phyloP scores from a whole-genome alignment of 2,888 invertebrate species.

The Cephus pygmeus region DNA sequence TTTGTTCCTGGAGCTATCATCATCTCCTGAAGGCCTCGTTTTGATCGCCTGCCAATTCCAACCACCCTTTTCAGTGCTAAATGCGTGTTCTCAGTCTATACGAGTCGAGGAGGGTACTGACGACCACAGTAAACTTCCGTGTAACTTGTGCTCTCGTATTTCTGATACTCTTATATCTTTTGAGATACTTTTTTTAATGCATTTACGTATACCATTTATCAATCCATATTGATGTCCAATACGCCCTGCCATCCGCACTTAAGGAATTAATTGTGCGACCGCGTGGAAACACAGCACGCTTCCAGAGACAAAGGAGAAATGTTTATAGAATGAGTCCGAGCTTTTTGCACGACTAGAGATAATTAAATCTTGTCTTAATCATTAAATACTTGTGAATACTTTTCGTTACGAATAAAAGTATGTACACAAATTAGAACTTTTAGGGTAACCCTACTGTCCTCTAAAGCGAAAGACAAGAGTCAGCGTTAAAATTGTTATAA shows the following conservation, averaged over 20 bases:
- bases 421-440: not conserved
- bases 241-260: not conserved
- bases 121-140: not conserved
- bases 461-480: not conserved
- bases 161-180: not conserved
- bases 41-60: slow-evolving; percentile 33
- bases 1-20: slow-evolving; percentile 76
- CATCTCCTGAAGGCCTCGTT: slow-evolving; percentile 64
- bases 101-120: not conserved
- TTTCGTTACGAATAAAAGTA: not conserved
- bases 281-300: not conserved
- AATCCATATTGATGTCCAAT: not conserved
- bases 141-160: not conserved
- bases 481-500: not conserved
- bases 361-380: not conserved
- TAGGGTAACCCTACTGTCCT: not conserved
- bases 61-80: slow-evolving; percentile 6
- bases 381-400: not conserved
- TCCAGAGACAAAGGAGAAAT: not conserved
- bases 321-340: not conserved
- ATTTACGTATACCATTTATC: not conserved
- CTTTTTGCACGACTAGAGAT: not conserved
- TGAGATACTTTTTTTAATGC: not conserved
- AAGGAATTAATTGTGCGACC: not conserved
- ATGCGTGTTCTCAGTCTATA: not conserved